Conservation (phyloP, 1,140 invertebrate genomes). For the Brachionus paranguensis region DNA sequence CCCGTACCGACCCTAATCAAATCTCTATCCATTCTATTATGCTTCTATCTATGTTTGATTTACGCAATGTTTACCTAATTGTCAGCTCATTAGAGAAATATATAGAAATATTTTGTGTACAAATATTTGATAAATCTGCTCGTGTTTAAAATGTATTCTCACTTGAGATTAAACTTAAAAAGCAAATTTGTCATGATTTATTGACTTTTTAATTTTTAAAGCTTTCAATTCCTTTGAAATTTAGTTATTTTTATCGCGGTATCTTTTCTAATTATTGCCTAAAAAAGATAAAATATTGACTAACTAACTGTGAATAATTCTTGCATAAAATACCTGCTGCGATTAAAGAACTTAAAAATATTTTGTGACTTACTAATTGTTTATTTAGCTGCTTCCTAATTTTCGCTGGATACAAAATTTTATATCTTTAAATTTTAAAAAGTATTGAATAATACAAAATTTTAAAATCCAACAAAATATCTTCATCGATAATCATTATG, state of each 20-base stretch:
- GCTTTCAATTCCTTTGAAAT: neutral
- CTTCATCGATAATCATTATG: too few species aligned
- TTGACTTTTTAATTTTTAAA: constrained; percentile 11
- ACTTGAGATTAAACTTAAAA: constrained; percentile 4
- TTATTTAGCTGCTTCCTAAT: neutral
- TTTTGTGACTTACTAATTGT: neutral
- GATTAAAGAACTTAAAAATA: neutral
- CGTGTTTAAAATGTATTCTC: neutral
- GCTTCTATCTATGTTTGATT: neutral
- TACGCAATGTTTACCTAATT: constrained; percentile 27
- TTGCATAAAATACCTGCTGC: neutral
- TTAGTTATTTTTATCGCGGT: neutral
- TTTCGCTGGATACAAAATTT: too few species aligned
- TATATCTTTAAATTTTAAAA: too few species aligned
- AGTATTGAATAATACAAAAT: too few species aligned
- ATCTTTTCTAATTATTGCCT: neutral
- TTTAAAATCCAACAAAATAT: too few species aligned
- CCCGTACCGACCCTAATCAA: neutral
- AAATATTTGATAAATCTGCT: constrained; percentile 28
- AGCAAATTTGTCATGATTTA: constrained; percentile 24
- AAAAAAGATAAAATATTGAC: neutral
- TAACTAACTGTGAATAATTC: neutral
- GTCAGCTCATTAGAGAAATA: constrained; percentile 26
- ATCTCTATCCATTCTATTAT: neutral
- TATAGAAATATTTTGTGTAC: neutral